Base-by-base conservation (phyloP, 1,140 invertebrate species). In the Drosophila neocordata region DNA sequence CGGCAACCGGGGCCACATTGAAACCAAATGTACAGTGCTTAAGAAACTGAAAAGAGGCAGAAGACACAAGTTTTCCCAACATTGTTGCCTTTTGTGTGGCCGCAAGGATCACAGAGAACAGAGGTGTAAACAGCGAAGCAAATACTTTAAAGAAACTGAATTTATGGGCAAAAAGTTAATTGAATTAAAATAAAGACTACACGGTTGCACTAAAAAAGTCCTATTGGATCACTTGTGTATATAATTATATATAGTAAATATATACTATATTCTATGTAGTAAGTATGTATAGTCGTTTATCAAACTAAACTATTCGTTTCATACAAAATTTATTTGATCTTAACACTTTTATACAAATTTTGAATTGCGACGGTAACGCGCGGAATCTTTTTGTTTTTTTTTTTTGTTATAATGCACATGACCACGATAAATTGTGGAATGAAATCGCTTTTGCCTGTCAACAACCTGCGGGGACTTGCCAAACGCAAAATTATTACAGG, bases 391-490 rank as follows among this genome's bases (percentile, higher is more conserved):
- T 48, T 11, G 13, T 9, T 48, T 48, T 44, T 13, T 18, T 15
- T 44, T 41, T 15, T 44, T 44, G 41, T 44, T 68, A 61, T 74
- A 68, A 74, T 82, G 74, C 76, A 77, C 64, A 77, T 61, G 69
- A 71, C 82, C 82, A 85, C 82, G 74, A 85, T 85, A 87, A 85
- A 85, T 85, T 87, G 82, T 85, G 82, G 82, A 85, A 81, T 82
- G 82, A 66, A 75, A 59, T 38, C 38, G 24, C 15, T 34, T n/a
- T 66, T 48, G 27, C 59, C 55, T 73, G 73, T 70, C 34, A 48
- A 57, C 68, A 69, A 60, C 18, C 18, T 65, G 20, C 22, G 22
- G 2, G 22, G 22, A 24, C 44, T 58, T 51, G 51, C 55, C 38
- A 37, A 57, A 18, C 0, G 15, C 41, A 20, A 24, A 24, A 11